phyloP scores from a whole-genome alignment of 2,797 vertebrate species.

The Anableps anableps region DNA sequence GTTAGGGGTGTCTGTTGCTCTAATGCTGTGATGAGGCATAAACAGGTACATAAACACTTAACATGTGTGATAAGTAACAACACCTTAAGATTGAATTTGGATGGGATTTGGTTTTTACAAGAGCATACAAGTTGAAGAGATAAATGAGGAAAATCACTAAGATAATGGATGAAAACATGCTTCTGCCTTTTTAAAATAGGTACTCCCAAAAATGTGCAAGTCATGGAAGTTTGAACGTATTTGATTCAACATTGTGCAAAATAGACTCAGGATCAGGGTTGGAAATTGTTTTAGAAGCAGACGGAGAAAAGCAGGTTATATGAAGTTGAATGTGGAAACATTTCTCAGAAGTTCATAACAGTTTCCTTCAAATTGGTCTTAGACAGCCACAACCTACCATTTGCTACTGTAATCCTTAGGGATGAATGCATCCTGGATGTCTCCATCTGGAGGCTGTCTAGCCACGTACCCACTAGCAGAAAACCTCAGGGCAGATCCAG shows the following conservation, averaged over 20 bases:
- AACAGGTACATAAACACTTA: slow-evolving; percentile 1
- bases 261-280: neutral
- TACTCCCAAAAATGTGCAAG: neutral
- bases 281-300: neutral
- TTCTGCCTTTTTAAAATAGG: neutral
- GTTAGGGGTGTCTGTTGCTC: slow-evolving; percentile 21
- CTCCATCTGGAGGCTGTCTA: neutral
- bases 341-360: neutral
- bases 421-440: neutral
- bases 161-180: neutral
- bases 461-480: no score
- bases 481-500: no score
- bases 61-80: neutral
- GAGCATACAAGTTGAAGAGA: no score
- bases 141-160: neutral
- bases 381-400: neutral
- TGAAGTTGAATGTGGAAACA: neutral
- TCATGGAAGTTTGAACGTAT: neutral
- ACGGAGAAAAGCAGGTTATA: neutral
- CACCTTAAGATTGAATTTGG: no score
- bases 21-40: slow-evolving; percentile 21
- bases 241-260: neutral
- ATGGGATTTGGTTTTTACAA: no score
- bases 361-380: neutral
- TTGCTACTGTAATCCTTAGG: neutral